phyloP scores from a whole-genome alignment of 2,113 vertebrate species.

The Mobula birostris region DNA sequence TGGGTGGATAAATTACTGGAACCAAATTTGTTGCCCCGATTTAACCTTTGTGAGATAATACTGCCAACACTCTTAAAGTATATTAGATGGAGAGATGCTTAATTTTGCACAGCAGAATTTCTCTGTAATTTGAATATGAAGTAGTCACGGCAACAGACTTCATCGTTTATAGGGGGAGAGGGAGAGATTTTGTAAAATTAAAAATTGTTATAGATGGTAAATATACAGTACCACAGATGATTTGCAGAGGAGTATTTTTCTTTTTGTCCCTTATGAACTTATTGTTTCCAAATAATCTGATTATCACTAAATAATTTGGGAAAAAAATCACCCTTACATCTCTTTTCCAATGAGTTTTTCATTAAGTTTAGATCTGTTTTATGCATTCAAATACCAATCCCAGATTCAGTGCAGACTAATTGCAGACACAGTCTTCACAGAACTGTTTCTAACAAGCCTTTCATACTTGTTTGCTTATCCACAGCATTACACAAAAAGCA shows the following conservation, averaged over 20 bases:
- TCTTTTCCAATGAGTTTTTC: background rate
- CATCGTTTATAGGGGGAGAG: background rate
- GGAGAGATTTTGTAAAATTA: background rate
- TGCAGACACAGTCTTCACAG: too few species aligned
- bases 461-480: background rate
- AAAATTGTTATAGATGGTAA: background rate
- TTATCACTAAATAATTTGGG: background rate
- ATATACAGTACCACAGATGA: background rate
- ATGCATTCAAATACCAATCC: background rate
- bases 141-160: background rate
- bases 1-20: slow-evolving; percentile 17
- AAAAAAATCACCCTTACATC: background rate
- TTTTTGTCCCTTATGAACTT: background rate
- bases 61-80: background rate
- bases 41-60: background rate
- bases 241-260: background rate
- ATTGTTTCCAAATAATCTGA: background rate
- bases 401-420: background rate
- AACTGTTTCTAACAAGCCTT: background rate
- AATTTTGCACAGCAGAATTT: background rate
- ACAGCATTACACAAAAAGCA: background rate
- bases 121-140: slow-evolving; percentile 15
- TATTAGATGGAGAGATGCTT: background rate
- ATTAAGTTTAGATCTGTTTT: background rate
- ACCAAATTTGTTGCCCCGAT: background rate